Evolutionary conservation across 2,888 invertebrate species (phyloP), one percentile per base, ranked within the genome.

Genomic region (Encarsia formosa): DNA sequence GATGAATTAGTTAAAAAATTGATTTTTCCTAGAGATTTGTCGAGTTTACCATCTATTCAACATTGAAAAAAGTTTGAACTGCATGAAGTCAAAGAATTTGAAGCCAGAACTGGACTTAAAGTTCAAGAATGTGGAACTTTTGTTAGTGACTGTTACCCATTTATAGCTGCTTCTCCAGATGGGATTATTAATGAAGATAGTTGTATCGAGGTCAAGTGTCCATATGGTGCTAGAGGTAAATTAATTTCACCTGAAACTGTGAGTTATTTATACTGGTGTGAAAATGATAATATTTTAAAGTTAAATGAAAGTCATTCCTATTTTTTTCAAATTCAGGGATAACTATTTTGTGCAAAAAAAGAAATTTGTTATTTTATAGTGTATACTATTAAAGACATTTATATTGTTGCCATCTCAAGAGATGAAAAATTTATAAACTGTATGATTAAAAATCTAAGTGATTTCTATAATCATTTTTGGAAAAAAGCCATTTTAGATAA

Each of bases 161-260:
- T 31, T 15, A n/a, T 31, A 6, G 6, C 31, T n/a, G 31, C 31
- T 4, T 31, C 31, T 4, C 31, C 6, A 3, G 4, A 31, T 6
- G 52, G 56, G 18, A 51, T 59, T 15, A 20, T 54, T 9, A 34
- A 39, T 15, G 40, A 46, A 31, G n/a, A n/a, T n/a, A n/a, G n/a
- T n/a, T n/a, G n/a, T n/a, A n/a, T n/a, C n/a, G n/a, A n/a, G n/a
- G n/a, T 39, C 39, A 32, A 35, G 38, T 54, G 52, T 39, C 53
- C 53, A 4, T 47, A 20, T 52, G 35, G 45, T 20, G 45, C 51
- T 5, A 45, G 37, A 50, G 34, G 40, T 16, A 5, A 34, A 34
- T 13, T 20, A 18, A 52, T 58, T 41, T 34, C 44, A 19, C 24
- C 51, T 23, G 24, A 47, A 39, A 31, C 54, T 23, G 51, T 58